phyloP scores from a whole-genome alignment of 2,797 vertebrate genomes.

The Gambelia wislizenii region DNA sequence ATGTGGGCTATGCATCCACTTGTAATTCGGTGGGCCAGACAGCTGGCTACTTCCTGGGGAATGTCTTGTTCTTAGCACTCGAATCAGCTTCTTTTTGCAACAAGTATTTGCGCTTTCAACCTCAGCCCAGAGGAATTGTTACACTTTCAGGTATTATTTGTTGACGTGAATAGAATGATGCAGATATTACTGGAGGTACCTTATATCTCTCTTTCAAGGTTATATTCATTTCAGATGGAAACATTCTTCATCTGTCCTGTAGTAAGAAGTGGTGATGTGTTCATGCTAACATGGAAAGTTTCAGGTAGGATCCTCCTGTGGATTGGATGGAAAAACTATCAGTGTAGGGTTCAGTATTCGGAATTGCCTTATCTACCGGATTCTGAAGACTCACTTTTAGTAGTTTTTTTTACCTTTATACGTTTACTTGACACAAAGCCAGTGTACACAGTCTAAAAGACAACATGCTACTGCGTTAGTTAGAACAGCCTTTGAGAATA shows the following conservation, averaged over 20 bases:
- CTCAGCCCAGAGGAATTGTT: constrained; percentile 89
- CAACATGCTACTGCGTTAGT: not conserved
- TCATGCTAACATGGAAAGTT: not conserved
- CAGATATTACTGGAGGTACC: not conserved
- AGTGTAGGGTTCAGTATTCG: not conserved
- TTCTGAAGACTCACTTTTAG: not conserved
- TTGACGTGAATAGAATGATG: not conserved
- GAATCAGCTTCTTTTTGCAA: constrained; percentile 98
- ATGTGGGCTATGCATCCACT: constrained; percentile 97
- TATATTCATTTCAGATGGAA: not conserved
- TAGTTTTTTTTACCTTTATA: not conserved
- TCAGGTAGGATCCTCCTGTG: not conserved
- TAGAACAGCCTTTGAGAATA: not conserved
- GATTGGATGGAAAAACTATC: not conserved
- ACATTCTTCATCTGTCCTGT: not conserved
- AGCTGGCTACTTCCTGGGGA: constrained; percentile 96
- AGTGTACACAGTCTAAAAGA: not conserved
- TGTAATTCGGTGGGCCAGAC: constrained; percentile 99
- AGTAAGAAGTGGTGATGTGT: not conserved
- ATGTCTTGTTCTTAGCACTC: constrained; percentile 95
- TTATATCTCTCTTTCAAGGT: not conserved
- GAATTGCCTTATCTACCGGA: not conserved
- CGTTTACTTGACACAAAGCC: not conserved
- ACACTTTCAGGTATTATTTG: constrained; percentile 86
- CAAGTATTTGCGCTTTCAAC: constrained; percentile 91